A percentile compares a stretch with the other conserved stretches of the same genome.
These are phyloP conservation scores for Drosophila nebulosa DNA, from an alignment of 1,140 invertebrate genomes.

Conservation along the genomic window DNA sequence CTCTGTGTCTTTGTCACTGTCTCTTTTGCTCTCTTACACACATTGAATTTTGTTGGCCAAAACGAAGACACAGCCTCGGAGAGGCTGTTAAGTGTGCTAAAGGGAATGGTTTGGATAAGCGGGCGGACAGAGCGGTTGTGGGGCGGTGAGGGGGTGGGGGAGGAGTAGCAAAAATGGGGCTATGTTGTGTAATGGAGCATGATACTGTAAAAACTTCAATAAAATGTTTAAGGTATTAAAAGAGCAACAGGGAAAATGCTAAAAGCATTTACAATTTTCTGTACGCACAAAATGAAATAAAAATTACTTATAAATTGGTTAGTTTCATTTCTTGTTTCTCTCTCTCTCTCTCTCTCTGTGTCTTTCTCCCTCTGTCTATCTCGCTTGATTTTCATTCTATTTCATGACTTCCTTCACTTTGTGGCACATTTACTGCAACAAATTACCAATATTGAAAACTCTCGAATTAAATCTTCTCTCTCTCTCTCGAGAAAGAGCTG, in stretches of 20 bases:
- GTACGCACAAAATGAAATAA: neutral
- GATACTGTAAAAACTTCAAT: conserved; percentile 14
- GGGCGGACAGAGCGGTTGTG: no score
- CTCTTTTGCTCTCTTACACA: neutral
- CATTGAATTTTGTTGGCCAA: neutral
- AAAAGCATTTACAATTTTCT: conserved; percentile 8
- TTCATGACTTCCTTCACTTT: neutral
- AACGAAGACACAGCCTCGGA: neutral
- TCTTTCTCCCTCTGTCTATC: neutral
- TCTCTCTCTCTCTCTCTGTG: neutral
- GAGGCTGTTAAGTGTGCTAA: neutral
- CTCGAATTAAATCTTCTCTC: neutral
- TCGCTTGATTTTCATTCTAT: neutral
- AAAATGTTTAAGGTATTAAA: conserved; percentile 20
- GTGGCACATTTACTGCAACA: neutral
- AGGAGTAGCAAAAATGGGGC: neutral
- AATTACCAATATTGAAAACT: neutral
- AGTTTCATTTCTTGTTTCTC: neutral
- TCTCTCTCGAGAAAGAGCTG: neutral
- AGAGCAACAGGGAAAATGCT: conserved; percentile 10
- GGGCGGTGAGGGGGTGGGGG: neutral
- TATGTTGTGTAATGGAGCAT: conserved; percentile 15
- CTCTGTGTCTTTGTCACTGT: no score
- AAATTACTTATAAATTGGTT: neutral
- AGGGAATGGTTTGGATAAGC: neutral